These are phyloP conservation scores for Atractosteus spatula DNA, from an alignment of 2,113 vertebrate genomes.

Conservation along the genomic window DNA sequence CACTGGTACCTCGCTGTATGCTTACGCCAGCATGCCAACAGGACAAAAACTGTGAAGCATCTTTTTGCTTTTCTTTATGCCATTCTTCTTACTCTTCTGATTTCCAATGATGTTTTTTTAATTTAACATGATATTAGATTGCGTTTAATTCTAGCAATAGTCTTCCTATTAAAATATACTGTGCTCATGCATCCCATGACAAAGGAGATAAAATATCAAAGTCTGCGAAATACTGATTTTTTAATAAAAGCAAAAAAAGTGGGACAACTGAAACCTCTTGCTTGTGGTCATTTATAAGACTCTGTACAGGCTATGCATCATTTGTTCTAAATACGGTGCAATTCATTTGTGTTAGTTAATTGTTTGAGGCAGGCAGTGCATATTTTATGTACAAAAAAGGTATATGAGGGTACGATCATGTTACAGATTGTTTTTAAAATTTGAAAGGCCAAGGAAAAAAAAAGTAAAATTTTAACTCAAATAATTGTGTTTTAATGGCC, in stretches of 20 bases:
- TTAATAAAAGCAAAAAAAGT: constrained; percentile 16
- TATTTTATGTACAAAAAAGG: no score
- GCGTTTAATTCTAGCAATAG: constrained; percentile 55
- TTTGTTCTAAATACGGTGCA: no score
- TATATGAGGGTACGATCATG: no score
- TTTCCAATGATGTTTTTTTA: constrained; percentile 17
- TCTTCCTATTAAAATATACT: constrained; percentile 60
- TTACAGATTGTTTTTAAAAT: no score
- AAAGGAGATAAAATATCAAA: constrained; percentile 10
- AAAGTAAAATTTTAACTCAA: no score
- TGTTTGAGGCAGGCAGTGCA: no score
- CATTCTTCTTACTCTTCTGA: constrained; percentile 2
- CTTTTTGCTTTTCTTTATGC: constrained; percentile 30
- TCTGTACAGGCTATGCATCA: no score
- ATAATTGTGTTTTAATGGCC: no score
- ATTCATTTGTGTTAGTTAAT: no score
- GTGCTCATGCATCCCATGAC: constrained; percentile 25
- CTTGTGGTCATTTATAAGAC: not conserved
- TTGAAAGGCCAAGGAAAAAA: no score
- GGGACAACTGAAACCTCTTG: not conserved
- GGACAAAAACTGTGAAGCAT: constrained; percentile 27
- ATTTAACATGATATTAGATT: constrained; percentile 33
- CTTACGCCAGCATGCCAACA: constrained; percentile 33
- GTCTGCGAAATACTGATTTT: constrained; percentile 17
- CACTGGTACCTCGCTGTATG: constrained; percentile 25